phyloP scores from a whole-genome alignment of 2,888 invertebrate species.

The Hydriomena furcata region DNA sequence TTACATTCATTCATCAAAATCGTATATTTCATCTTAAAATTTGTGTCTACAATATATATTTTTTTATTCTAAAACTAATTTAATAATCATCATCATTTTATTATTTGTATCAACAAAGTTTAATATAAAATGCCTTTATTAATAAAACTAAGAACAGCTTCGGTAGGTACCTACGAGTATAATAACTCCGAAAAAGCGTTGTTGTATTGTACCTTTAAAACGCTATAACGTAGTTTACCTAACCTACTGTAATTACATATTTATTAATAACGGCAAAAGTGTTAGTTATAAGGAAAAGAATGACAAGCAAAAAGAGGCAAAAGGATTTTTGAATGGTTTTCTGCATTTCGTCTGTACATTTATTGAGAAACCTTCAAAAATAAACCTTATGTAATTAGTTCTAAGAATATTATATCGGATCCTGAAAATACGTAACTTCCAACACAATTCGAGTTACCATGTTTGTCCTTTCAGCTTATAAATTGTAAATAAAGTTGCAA shows the following conservation, averaged over 20 bases:
- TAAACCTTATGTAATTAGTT: constrained; percentile 56
- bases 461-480: constrained; percentile 59
- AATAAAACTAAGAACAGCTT: background rate
- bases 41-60: too few species aligned
- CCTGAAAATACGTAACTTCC: constrained; percentile 62
- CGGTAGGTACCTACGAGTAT: too few species aligned
- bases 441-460: constrained; percentile 79
- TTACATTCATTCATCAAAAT: too few species aligned
- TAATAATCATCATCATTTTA: too few species aligned
- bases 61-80: too few species aligned
- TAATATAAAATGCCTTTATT: constrained; percentile 24
- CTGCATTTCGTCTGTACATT: constrained; percentile 70
- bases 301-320: constrained; percentile 81
- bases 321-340: constrained; percentile 74
- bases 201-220: background rate
- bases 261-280: background rate
- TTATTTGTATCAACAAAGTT: constrained; percentile 43
- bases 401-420: constrained; percentile 49
- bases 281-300: constrained; percentile 54
- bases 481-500: constrained; percentile 66
- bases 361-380: constrained; percentile 71
- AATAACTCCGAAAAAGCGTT: background rate
- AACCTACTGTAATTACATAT: background rate
- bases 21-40: too few species aligned
- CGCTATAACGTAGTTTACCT: background rate